Evolutionary conservation across 2,797 vertebrate species (phyloP), one percentile per base, ranked within the genome.

Genomic region (Rhinogobio ventralis): DNA sequence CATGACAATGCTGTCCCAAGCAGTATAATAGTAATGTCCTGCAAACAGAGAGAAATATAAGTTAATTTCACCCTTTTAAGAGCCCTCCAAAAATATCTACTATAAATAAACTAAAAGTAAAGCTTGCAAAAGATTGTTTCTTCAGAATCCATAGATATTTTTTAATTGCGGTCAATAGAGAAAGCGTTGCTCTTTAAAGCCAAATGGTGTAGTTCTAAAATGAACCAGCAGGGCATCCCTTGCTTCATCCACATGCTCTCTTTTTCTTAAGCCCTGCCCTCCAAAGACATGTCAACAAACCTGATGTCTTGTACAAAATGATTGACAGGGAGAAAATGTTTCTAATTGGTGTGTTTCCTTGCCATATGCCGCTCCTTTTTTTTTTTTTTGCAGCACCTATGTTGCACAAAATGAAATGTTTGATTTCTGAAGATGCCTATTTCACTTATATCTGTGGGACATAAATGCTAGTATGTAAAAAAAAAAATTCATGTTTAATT

Each of bases 241-340:
- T 55, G 30, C 30, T 76, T 77, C 8, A 62, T 39, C 75, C 51
- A 76, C 51, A 57, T 39, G 10, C 55, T 42, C 5, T 10, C 20
- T 42, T 42, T 78, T 60, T 78, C 14, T 45, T 20, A 46, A 78
- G 17, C 57, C 76, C 57, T 45, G 23, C 14, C 36, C 25, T 78
- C 6, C 57, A 78, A 46, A 79, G 19, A 79, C 25, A 23, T 20
- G 42, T 66, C 39, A 79, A 64, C 76, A 66, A 79, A 46, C 11
- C 39, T 66, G 9, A 64, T 25, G 53, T 60, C 53, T 46, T 20
- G 17, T 46, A 17, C 57, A 46, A 28, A 64, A 64, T 62, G 2
- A 45, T 62, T 62, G 57, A 60, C 36, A 3, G 8, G 33, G 4
- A 19, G n/a, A 62, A 23, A 10, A 25, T 17, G 14, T 60, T 57